Evolutionary conservation across 2,113 vertebrate genomes (phyloP).

Genomic region (Neoarius graeffei): DNA sequence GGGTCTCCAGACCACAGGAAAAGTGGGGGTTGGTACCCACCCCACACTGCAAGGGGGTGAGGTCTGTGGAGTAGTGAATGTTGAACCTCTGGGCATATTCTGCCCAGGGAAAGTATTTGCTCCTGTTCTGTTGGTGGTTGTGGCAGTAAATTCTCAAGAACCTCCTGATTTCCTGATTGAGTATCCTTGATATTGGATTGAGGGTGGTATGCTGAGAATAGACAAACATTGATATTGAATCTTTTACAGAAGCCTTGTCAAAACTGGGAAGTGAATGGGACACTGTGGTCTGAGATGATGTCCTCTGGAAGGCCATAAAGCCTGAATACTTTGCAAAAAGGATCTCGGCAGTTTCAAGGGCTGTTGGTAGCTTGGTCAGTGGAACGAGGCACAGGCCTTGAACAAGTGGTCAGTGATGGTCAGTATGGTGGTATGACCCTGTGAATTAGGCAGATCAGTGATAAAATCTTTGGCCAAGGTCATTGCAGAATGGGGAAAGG

Average conservation of each 20-base stretch:
- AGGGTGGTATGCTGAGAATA: not conserved
- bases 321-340: not conserved
- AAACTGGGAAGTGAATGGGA: not conserved
- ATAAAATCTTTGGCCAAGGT: no score
- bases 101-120: not conserved
- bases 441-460: not conserved
- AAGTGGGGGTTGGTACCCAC: not conserved
- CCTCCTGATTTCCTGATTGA: not conserved
- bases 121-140: not conserved
- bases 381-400: not conserved
- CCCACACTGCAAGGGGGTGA: no score
- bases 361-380: not conserved
- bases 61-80: no score
- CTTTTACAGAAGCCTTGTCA: not conserved
- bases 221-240: not conserved
- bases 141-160: not conserved
- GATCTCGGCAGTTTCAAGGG: not conserved
- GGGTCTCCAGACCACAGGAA: not conserved
- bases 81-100: not conserved
- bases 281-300: not conserved
- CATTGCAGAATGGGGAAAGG: no score
- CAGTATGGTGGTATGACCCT: not conserved
- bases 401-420: not conserved
- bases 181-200: not conserved
- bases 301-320: not conserved